Base-by-base conservation (phyloP, 2,797 vertebrate species). In the Vespertilio murinus region DNA sequence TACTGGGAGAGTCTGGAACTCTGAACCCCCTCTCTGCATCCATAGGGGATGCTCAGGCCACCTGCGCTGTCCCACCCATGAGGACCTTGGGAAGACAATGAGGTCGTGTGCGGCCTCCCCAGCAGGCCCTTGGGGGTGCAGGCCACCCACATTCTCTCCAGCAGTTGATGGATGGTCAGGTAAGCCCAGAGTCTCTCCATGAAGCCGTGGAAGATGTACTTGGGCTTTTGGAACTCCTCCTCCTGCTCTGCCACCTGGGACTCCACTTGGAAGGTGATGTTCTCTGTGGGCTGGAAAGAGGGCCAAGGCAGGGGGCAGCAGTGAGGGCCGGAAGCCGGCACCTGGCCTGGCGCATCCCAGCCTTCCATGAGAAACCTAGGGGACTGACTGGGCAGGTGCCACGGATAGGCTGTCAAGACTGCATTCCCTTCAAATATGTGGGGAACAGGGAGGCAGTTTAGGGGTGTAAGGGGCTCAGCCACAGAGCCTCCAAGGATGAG, bases 171-270 rank as follows among this genome's bases (percentile, higher is more conserved):
- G 92, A 99, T 99, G 78, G 98, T 99, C 95, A 99, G 97, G 92
- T 99, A 99, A 2, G 99, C 99, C 99, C 99, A 99, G 35, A 99
- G 97, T 83, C 98, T 99, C 97, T 99, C 99, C 54, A 98, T 99
- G 97, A 99, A 99, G 92, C 98, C 98, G 86, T 98, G 98, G 97
- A 99, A 99, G 96, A 99, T 98, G 95, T 99, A 99, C 71, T 97
- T 97, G 70, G 98, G 98, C 11, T 98, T 97, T 77, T 97, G 97
- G 95, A 99, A 99, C 17, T 97, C 92, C 40, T 97, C 93, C 30
- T 97, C 97, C 97, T 98, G 98, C 90, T 99, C 96, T 14, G 95
- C 45, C 40, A 97, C 49, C 0, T 86, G 94, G 67, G 98, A 97
- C 81, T 98, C 96, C 61, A 96, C 98, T 80, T 98, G 97, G 65